These are phyloP conservation scores for Phycodurus eques DNA, from an alignment of 2,113 vertebrate species.

Conservation along the genomic window DNA sequence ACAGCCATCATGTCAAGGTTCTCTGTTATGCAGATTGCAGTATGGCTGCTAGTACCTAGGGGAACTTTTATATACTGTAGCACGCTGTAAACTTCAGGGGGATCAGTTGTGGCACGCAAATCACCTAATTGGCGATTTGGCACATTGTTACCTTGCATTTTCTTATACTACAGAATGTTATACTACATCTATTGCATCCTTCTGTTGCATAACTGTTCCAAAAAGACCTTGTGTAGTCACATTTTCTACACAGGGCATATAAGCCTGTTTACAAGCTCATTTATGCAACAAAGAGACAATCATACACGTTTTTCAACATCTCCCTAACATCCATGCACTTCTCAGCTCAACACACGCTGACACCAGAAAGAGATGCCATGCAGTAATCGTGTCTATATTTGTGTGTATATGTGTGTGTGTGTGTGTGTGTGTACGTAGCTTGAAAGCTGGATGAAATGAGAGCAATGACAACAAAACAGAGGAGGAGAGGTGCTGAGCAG, in stretches of 20 bases:
- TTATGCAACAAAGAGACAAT: slow-evolving; percentile 33
- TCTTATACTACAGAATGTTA: neutral
- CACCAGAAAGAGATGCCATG: slow-evolving; percentile 46
- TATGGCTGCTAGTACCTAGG: neutral
- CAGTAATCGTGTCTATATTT: slow-evolving; percentile 28
- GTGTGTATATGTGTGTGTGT: neutral
- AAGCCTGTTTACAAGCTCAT: slow-evolving; percentile 40
- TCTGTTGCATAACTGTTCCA: slow-evolving; percentile 26
- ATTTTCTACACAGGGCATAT: slow-evolving; percentile 40
- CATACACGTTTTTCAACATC: slow-evolving; percentile 13
- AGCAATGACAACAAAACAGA: slow-evolving; percentile 38
- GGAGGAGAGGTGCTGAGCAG: slow-evolving; percentile 44
- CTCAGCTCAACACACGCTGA: slow-evolving; percentile 36
- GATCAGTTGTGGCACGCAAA: neutral
- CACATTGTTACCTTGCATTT: neutral
- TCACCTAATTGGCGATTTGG: neutral
- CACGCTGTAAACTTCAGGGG: neutral
- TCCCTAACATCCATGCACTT: slow-evolving; percentile 32
- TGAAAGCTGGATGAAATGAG: slow-evolving; percentile 36
- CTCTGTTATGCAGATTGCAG: slow-evolving; percentile 4
- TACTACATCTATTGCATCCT: neutral
- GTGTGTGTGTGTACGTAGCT: slow-evolving; percentile 12
- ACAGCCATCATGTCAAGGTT: slow-evolving; percentile 1
- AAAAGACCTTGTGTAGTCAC: slow-evolving; percentile 16
- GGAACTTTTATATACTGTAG: neutral